Evolutionary conservation across 1,140 invertebrate genomes (phyloP).

Genomic region (Trigoniulus corallinus): DNA sequence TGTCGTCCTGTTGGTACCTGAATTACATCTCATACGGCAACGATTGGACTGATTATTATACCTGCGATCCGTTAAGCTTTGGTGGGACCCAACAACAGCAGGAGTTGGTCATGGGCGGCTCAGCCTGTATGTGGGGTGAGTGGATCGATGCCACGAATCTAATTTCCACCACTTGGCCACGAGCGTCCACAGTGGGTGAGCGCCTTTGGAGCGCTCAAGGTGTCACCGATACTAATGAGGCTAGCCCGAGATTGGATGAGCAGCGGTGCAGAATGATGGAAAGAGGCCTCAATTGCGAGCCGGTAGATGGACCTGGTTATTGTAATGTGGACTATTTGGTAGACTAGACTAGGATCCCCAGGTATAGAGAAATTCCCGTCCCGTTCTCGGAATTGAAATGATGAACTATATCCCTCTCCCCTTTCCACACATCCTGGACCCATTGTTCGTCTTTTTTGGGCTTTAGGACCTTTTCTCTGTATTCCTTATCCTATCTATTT

Average conservation of each 20-base stretch:
- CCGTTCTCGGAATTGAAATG: too few species aligned
- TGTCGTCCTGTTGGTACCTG: slow-evolving; percentile 73
- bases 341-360: too few species aligned
- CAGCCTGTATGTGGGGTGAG: slow-evolving; percentile 26
- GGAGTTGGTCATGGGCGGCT: slow-evolving; percentile 21
- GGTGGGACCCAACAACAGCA: slow-evolving; percentile 15
- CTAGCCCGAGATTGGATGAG: slow-evolving; percentile 28
- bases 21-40: slow-evolving; percentile 48
- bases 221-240: slow-evolving; percentile 31
- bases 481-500: too few species aligned
- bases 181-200: slow-evolving; percentile 67
- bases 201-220: slow-evolving; percentile 49
- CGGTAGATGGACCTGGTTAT: slow-evolving; percentile 32
- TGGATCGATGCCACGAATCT: slow-evolving; percentile 26
- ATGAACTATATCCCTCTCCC: too few species aligned
- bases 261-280: slow-evolving; percentile 21
- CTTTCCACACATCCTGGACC: too few species aligned
- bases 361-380: too few species aligned
- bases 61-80: slow-evolving; percentile 53
- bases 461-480: too few species aligned
- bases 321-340: slow-evolving; percentile 18
- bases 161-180: slow-evolving; percentile 45
- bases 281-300: slow-evolving; percentile 53
- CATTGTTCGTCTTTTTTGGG: too few species aligned
- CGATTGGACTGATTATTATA: slow-evolving; percentile 62